Percentiles rank a stretch among this genome's conserved stretches.
phyloP scores from a whole-genome alignment of 2,888 invertebrate species.

The Nomada ruficornis region DNA sequence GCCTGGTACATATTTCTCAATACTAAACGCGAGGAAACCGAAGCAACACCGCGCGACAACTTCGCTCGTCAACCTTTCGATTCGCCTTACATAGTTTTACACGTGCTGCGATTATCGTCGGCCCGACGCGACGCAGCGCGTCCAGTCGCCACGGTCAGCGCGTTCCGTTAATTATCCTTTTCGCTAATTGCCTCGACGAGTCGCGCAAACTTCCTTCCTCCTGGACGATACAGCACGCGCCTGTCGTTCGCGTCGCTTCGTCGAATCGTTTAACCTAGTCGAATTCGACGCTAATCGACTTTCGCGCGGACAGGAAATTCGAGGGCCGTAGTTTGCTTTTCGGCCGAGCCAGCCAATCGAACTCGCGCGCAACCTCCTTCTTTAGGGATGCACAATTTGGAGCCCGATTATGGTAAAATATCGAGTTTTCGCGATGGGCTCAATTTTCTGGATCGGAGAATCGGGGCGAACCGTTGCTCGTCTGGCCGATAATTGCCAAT shows the following conservation, averaged over 20 bases:
- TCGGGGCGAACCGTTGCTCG: constrained; percentile 44
- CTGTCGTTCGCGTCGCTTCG: neutral
- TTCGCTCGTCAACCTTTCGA: no score
- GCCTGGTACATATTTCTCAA: neutral
- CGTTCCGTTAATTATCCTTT: constrained; percentile 51
- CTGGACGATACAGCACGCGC: neutral
- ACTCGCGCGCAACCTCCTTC: neutral
- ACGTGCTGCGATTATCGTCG: no score
- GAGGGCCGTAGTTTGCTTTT: neutral
- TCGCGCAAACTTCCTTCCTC: constrained; percentile 12
- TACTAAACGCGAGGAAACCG: neutral
- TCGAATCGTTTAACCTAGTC: neutral
- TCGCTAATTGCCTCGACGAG: constrained; percentile 44
- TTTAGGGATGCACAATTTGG: constrained; percentile 38
- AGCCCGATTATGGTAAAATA: constrained; percentile 56
- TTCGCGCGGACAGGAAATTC: constrained; percentile 4
- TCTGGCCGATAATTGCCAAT: constrained; percentile 68
- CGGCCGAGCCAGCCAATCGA: no score
- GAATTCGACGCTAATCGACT: constrained; percentile 2
- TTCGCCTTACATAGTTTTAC: no score
- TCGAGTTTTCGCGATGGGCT: constrained; percentile 52
- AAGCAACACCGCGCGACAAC: neutral
- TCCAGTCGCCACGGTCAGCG: constrained; percentile 16
- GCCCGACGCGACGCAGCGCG: neutral
- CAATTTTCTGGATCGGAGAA: constrained; percentile 69